These are phyloP conservation scores for Oceanodroma leucorhoa DNA, from an alignment of 2,797 vertebrate species.

Conservation along the genomic window DNA sequence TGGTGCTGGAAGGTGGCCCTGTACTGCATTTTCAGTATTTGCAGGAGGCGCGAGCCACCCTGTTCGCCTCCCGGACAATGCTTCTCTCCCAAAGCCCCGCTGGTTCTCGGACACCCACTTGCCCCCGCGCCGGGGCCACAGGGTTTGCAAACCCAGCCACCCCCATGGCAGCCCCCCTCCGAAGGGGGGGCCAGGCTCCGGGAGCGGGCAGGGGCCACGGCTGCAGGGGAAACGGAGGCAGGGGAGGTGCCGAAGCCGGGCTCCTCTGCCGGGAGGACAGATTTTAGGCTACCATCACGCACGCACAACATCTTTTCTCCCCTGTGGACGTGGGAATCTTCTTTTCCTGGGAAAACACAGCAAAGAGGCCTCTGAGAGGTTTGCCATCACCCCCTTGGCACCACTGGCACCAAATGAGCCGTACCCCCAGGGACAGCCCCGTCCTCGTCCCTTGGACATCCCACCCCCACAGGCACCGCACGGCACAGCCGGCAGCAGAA, in stretches of 20 bases:
- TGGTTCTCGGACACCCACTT: background rate
- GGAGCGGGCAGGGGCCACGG: background rate
- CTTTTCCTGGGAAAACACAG: slow-evolving; percentile 30
- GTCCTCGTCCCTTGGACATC: background rate
- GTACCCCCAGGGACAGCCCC: background rate
- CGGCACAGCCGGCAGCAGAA: background rate
- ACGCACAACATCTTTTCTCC: background rate
- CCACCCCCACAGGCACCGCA: background rate
- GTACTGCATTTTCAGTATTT: background rate
- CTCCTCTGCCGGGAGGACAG: background rate
- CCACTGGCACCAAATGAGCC: rapidly evolving
- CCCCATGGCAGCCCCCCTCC: background rate
- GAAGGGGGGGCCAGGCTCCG: background rate
- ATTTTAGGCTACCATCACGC: background rate
- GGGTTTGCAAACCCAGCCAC: background rate
- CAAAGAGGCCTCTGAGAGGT: background rate
- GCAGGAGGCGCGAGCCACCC: background rate
- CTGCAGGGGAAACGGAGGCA: background rate
- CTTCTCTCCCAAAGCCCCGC: background rate
- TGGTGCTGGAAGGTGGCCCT: rapidly evolving
- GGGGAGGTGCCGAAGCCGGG: background rate
- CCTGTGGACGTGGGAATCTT: rapidly evolving
- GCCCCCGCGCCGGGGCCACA: rapidly evolving
- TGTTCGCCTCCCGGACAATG: rapidly evolving
- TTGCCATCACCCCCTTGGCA: background rate